Base-by-base conservation (phyloP, 64 coral and sea anemone species). In the Anthopleura sola region DNA sequence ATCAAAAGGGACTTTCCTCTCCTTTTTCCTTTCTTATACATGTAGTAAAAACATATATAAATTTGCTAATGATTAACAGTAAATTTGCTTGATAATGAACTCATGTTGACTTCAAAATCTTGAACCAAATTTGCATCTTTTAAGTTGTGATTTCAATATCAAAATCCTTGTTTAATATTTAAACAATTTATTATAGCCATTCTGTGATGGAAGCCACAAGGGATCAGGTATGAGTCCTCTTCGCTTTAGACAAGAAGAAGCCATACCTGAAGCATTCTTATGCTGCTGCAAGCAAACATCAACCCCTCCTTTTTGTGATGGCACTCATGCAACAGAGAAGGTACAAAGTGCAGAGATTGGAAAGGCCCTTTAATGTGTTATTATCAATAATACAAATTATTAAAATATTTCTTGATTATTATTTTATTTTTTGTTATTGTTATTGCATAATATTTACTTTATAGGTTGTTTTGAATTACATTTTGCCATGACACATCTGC, bases 141-240 rank as follows among this genome's bases (percentile, higher is more conserved):
- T n/a, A n/a, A n/a, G n/a, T n/a, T n/a, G n/a, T n/a, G n/a, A n/a
- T n/a, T n/a, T n/a, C n/a, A n/a, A n/a, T n/a, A n/a, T n/a, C n/a
- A n/a, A n/a, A n/a, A n/a, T n/a, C n/a, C n/a, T n/a, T n/a, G n/a
- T n/a, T n/a, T n/a, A n/a, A n/a, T n/a, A n/a, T n/a, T n/a, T n/a
- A n/a, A n/a, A 24, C n/a, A 11, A 10, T 68, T 24, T 28, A 0
- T 68, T 68, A 57, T 60, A 98, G 96, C 96, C 96, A 60, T 98
- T 98, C 75, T 98, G 96, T 92, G 96, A 98, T 98, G 96, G 96
- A 16, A 92, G 92, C 37, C 90, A 99, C 87, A 99, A 99, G 75
- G 87, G 84, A 32, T 87, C 97, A 32, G 85, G 85, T 54, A 60
- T 99, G 36, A 90, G 54, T 34, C 97, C 90, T 13, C 46, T 90